A percentile compares a stretch with the other conserved stretches of the same genome.
These are phyloP conservation scores for Tichodroma muraria DNA, from an alignment of 2,113 vertebrate species.

Conservation along the genomic window DNA sequence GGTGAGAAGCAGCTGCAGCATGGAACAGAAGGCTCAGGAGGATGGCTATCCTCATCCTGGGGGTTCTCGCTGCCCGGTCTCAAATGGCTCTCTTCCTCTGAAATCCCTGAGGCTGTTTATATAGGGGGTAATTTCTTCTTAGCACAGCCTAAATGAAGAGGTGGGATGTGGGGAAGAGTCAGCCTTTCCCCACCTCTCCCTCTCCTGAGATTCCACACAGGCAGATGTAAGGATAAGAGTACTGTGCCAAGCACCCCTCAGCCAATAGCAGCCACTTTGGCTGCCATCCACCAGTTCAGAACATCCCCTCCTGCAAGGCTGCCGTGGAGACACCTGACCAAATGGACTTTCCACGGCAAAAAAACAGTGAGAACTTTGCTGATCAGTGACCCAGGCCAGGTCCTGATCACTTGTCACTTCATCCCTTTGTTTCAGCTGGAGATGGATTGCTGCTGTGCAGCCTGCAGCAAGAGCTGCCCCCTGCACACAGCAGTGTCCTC, in stretches of 20 bases:
- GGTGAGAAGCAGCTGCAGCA: constrained; percentile 7
- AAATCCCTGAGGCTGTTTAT: not conserved
- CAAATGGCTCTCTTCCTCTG: not conserved
- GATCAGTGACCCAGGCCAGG: constrained; percentile 51
- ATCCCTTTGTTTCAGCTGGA: constrained; percentile 38
- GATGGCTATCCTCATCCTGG: constrained; percentile 1
- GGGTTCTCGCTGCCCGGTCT: not conserved
- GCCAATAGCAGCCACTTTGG: constrained; percentile 13
- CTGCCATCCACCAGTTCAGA: not conserved
- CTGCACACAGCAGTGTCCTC: not conserved
- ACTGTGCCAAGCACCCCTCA: not conserved
- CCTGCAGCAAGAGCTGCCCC: not conserved
- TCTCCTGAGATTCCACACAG: not conserved
- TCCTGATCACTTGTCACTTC: constrained; percentile 35
- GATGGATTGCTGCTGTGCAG: constrained; percentile 21
- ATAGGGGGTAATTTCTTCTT: not conserved
- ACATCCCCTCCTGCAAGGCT: not conserved
- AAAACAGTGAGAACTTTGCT: not conserved
- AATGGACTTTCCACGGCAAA: not conserved
- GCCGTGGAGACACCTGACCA: not conserved
- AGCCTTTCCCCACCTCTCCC: not conserved
- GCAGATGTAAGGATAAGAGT: not conserved
- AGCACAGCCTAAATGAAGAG: constrained; percentile 3
- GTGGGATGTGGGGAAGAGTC: not conserved
- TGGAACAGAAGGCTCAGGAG: constrained; percentile 26